phyloP scores from a whole-genome alignment of 2,888 invertebrate genomes.

The Caenorhabditis japonica region DNA sequence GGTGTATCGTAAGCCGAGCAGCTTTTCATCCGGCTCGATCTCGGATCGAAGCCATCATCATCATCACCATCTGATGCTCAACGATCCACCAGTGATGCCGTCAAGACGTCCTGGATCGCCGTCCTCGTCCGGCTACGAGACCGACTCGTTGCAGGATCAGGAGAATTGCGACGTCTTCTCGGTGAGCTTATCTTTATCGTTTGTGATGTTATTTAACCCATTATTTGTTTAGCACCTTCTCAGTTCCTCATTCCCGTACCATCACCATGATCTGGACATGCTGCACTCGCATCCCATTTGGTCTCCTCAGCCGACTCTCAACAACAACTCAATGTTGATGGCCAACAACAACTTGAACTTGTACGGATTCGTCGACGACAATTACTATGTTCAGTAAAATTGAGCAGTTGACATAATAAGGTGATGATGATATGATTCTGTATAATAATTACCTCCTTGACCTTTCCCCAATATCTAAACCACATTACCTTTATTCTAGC shows the following conservation, averaged over 20 bases:
- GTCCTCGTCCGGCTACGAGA: constrained; percentile 44
- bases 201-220: background rate
- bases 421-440: constrained; percentile 17
- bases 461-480: background rate
- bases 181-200: constrained; percentile 6
- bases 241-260: constrained; percentile 4
- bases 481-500: background rate
- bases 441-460: constrained; percentile 11
- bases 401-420: constrained; percentile 16
- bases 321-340: background rate
- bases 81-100: background rate
- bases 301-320: constrained; percentile 23
- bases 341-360: constrained; percentile 13
- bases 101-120: constrained; percentile 35
- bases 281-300: constrained; percentile 48
- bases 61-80: background rate
- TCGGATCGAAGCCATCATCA: background rate
- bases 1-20: constrained; percentile 39
- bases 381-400: background rate
- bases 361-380: background rate
- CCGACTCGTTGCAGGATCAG: constrained; percentile 38
- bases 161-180: constrained; percentile 43
- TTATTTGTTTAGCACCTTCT: constrained; percentile 15
- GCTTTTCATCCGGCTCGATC: background rate
- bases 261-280: constrained; percentile 31